Evolutionary conservation across 2,888 invertebrate species (phyloP), one percentile per base, ranked within the genome.

Genomic region (Lasiommata megera): DNA sequence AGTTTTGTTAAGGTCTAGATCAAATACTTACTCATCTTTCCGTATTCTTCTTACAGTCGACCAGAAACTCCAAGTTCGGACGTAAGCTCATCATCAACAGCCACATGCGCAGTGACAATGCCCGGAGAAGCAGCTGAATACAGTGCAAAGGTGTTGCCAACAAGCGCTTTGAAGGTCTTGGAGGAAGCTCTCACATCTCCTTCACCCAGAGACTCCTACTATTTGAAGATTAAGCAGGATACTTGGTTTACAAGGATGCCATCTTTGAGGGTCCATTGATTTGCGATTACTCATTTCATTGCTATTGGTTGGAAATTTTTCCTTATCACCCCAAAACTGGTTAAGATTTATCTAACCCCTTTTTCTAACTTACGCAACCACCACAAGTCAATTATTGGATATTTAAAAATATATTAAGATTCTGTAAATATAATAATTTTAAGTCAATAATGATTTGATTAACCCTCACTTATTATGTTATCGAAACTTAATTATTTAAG

Each of bases 181-280:
- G 94, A 94, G 70, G 93, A 93, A 51, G 93, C 94, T 7, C 88
- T 94, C 12, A 92, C 88, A 64, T 85, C 92, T 46, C 91, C 89
- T 12, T 79, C 91, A 23, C 93, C 93, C 17, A 87, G 89, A 65
- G 92, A 93, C 72, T 77, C 86, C 29, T 91, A 91, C 72, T 89
- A 90, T 63, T 74, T 91, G 65, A 91, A 88, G 71, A 80, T 89
- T 69, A 91, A 91, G 66, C 86, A 82, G 46, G 91, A 91, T 66
- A 88, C 91, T 28, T 91, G 91, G 91, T 91, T 91, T 67, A 89
- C 88, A 18, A 80, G 91, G 61, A 85, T 88, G 81, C 91, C 91
- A n/a, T 91, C 91, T 1, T 67, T 91, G 56, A 82, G 90, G 72
- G 86, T 76, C 28, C 77, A 76, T 66, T 84, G 73, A 41, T 37